These are phyloP conservation scores for Phengaris arion DNA, from an alignment of 2,888 invertebrate species.

Conservation along the genomic window DNA sequence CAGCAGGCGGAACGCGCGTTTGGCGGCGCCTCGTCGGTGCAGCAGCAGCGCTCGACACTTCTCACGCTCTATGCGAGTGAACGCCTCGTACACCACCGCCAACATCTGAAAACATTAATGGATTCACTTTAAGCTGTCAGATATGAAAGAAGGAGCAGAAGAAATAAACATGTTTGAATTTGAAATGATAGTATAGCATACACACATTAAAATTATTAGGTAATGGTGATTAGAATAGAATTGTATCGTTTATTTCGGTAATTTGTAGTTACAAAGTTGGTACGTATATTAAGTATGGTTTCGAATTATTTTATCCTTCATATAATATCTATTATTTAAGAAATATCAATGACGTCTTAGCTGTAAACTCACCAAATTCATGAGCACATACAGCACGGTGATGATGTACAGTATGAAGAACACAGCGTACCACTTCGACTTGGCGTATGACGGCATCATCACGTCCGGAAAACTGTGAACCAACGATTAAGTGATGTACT, in stretches of 20 bases:
- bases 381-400: slow-evolving; percentile 90
- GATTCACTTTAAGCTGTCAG: neutral
- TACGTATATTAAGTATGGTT: too few species aligned
- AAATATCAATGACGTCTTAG: too few species aligned
- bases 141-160: neutral
- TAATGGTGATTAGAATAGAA: too few species aligned
- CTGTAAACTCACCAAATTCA: slow-evolving; percentile 86
- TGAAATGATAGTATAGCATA: neutral
- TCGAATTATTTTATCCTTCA: too few species aligned
- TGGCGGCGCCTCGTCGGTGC: slow-evolving; percentile 89
- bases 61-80: slow-evolving; percentile 90
- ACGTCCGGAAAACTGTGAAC: slow-evolving; percentile 90
- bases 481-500: neutral
- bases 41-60: slow-evolving; percentile 90
- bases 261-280: too few species aligned
- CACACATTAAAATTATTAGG: neutral
- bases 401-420: slow-evolving; percentile 93
- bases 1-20: slow-evolving; percentile 88
- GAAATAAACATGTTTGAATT: neutral
- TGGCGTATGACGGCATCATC: slow-evolving; percentile 94
- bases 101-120: slow-evolving; percentile 81
- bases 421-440: slow-evolving; percentile 88
- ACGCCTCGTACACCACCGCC: slow-evolving; percentile 94
- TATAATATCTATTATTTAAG: too few species aligned
- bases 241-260: too few species aligned